Evolutionary conservation across 2,797 vertebrate species (phyloP).

Genomic region (Acropternis orthonyx): DNA sequence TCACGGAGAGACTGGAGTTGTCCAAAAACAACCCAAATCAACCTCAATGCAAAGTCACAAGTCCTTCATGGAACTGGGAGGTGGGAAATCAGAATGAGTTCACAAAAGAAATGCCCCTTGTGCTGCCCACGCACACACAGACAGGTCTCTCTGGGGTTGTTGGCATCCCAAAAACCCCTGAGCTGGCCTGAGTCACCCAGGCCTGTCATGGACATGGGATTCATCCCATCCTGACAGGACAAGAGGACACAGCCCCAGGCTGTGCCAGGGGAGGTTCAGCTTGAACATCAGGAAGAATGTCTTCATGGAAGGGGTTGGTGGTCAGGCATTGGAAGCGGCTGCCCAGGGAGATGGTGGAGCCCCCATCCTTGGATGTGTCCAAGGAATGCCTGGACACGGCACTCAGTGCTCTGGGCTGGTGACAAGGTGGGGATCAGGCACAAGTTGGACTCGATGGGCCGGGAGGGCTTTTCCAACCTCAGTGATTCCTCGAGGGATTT

Average conservation of each 20-base stretch:
- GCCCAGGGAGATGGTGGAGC: background rate
- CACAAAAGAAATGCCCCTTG: background rate
- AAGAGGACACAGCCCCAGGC: background rate
- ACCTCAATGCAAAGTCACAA: fast-evolving
- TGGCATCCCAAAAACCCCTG: background rate
- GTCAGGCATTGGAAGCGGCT: background rate
- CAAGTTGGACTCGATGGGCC: background rate
- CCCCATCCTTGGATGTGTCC: too few relatives aligned
- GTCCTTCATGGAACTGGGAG: background rate
- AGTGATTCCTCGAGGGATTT: fast-evolving
- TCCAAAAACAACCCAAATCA: background rate
- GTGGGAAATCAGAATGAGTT: background rate
- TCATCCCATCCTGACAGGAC: background rate
- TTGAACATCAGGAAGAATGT: background rate
- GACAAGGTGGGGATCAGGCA: too few relatives aligned
- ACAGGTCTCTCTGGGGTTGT: background rate
- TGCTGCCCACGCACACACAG: fast-evolving
- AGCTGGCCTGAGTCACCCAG: background rate
- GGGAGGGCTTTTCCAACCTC: background rate
- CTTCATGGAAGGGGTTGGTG: background rate
- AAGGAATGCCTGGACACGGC: background rate
- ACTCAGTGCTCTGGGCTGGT: background rate
- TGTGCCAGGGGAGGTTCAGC: background rate
- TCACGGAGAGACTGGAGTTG: background rate
- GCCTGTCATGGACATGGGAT: background rate